Conservation (phyloP, 2,888 invertebrate genomes). For the Salpingus planirostris region DNA sequence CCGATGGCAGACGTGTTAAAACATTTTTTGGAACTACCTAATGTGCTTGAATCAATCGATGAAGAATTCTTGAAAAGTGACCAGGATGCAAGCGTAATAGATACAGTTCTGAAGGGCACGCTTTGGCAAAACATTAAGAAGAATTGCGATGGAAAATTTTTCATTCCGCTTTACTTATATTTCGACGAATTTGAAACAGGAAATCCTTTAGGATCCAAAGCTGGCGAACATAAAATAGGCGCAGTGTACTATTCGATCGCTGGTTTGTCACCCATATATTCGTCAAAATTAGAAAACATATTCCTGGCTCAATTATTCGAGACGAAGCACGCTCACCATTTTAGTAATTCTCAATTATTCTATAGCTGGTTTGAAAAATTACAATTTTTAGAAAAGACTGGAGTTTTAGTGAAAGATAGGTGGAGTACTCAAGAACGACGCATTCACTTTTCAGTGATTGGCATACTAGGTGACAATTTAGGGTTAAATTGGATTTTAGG, state of each 20-base stretch:
- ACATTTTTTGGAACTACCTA: not conserved
- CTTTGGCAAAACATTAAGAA: not conserved
- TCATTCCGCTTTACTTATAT: slow-evolving; percentile 6
- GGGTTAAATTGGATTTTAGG: not conserved
- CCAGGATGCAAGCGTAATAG: no score
- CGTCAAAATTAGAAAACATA: not conserved
- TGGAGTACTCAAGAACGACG: not conserved
- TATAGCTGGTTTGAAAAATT: not conserved
- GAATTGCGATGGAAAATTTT: not conserved
- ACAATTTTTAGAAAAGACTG: not conserved
- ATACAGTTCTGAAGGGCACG: not conserved
- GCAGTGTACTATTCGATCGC: slow-evolving; percentile 3
- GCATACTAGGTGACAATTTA: not conserved
- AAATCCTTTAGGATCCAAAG: slow-evolving; percentile 12
- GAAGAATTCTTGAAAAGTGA: not conserved
- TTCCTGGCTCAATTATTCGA: not conserved
- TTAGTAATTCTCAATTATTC: not conserved
- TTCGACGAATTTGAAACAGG: slow-evolving; percentile 13
- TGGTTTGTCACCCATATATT: not conserved
- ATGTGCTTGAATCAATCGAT: not conserved
- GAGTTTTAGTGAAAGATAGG: not conserved
- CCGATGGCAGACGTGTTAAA: not conserved
- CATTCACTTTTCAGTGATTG: not conserved
- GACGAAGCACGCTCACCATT: not conserved
- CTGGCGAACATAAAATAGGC: slow-evolving; percentile 12